Conservation (phyloP, 2,797 vertebrate genomes). For the Premnoplex brunnescens region DNA sequence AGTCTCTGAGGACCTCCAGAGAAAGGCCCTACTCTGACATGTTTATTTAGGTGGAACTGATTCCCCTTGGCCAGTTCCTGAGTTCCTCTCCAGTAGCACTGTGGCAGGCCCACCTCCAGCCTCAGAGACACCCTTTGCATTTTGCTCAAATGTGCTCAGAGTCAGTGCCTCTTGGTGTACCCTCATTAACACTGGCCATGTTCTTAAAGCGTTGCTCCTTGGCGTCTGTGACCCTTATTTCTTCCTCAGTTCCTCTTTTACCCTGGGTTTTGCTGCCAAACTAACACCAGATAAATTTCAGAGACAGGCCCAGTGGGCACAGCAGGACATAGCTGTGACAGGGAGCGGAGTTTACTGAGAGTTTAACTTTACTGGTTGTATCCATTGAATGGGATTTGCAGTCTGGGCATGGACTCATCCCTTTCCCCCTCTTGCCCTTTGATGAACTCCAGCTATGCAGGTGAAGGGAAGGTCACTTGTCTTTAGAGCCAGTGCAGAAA, state of each 20-base stretch:
- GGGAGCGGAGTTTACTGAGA: neutral
- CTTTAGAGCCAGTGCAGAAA: neutral
- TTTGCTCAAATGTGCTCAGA: neutral
- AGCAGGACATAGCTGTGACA: neutral
- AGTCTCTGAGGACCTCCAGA: neutral
- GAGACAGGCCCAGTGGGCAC: neutral
- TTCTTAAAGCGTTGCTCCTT: neutral
- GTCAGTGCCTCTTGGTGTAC: neutral
- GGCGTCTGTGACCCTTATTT: neutral
- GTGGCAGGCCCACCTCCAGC: neutral
- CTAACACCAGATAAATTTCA: neutral
- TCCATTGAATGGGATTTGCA: neutral
- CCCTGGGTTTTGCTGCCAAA: neutral
- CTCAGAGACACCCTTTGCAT: neutral
- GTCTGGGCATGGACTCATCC: fast-evolving
- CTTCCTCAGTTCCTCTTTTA: neutral
- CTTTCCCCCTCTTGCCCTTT: neutral
- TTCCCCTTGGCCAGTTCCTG: neutral
- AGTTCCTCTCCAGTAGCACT: neutral
- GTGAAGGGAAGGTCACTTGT: neutral
- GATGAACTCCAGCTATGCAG: neutral
- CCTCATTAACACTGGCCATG: neutral
- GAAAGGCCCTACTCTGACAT: neutral
- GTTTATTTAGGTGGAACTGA: neutral
- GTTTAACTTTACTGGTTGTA: neutral